Conservation (phyloP, 2,888 invertebrate species). For the Bruchidius siliquastri region DNA sequence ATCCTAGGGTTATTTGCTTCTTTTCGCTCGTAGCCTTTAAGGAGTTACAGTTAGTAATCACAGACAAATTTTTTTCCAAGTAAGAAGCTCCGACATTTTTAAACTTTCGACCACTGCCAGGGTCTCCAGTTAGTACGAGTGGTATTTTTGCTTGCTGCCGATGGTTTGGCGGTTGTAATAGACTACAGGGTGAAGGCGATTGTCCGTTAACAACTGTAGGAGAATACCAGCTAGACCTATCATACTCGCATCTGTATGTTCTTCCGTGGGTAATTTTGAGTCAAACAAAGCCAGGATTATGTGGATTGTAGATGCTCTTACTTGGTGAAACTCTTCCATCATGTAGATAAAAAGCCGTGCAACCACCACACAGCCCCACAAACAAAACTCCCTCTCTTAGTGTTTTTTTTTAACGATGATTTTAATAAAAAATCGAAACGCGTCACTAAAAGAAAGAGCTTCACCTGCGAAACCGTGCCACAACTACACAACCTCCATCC, state of each 20-base stretch:
- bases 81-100: neutral
- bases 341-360: no score
- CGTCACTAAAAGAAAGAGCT: no score
- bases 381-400: no score
- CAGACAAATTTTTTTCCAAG: neutral
- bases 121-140: neutral
- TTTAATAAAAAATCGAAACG: no score
- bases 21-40: neutral
- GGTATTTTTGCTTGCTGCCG: neutral
- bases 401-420: no score
- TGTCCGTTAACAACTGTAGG: neutral
- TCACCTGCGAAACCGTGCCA: no score
- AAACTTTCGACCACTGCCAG: neutral
- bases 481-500: no score
- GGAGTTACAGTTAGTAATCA: neutral
- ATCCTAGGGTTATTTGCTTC: neutral
- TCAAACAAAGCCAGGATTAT: neutral
- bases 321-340: no score
- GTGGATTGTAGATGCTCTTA: neutral
- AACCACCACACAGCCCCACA: no score
- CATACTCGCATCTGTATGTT: neutral
- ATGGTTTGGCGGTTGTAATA: neutral
- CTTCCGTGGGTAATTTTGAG: neutral
- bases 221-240: neutral
- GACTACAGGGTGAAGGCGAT: neutral